Evolutionary conservation across 2,797 vertebrate species (phyloP), one percentile per base, ranked within the genome.

Genomic region (Galago senegalensis): DNA sequence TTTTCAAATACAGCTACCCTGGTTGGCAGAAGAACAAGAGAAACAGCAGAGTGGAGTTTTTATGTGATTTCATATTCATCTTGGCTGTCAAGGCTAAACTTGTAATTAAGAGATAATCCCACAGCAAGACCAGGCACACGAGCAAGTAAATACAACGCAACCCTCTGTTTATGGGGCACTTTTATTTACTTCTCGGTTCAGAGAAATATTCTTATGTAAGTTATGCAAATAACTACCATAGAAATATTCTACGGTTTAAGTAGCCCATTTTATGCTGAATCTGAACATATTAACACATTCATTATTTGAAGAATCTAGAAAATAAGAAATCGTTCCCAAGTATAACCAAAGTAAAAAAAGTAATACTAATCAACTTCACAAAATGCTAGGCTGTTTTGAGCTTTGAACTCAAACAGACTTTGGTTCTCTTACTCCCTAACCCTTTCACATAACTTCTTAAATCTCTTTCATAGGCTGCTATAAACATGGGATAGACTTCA

Each of bases 61-160:
- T 97, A 34, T 94, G 90, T 96, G 73, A 97, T 97, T 98, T 98
- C 23, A 93, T 93, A 97, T 97, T 61, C 89, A 93, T 95, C 63
- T 97, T 95, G 60, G 58, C 37, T 98, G 91, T 95, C 96, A 98
- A 98, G 87, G 94, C 89, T 97, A 97, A 98, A 97, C 60, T 97
- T 96, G 73, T 97, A 98, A 98, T 98, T 98, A 97, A 98, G 83
- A 91, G 95, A 94, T 97, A 97, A 97, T 97, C 88, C 80, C 96
- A 97, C 46, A 97, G 53, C 43, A 89, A 75, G 96, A 87, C 85
- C 83, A 98, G 83, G 46, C 95, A 37, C 73, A 95, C 73, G 95
- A 93, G 49, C 49, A 83, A 93, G 46, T 89, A 97, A 97, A 93
- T 94, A 96, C 3, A 94, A 86, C 17, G 60, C 86, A 91, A 46